A percentile compares a stretch with the other conserved stretches of the same genome.
Evolutionary conservation across 2,888 invertebrate genomes (phyloP).

Genomic region (Drosophila ustulata): DNA sequence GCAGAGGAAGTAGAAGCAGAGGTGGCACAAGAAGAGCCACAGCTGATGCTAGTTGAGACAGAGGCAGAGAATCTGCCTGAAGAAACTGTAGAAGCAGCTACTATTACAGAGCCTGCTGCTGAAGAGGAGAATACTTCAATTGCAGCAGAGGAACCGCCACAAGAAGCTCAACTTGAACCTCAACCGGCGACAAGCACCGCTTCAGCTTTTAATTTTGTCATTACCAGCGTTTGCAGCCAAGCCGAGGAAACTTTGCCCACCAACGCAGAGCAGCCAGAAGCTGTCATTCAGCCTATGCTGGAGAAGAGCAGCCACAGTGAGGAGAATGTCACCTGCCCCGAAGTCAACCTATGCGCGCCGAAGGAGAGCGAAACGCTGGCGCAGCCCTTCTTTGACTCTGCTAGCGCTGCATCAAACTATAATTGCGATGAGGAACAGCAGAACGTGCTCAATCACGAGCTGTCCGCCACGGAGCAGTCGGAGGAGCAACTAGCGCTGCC

Average conservation of each 20-base stretch:
- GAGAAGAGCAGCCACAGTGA: slow-evolving; percentile 6
- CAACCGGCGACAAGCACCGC: slow-evolving; percentile 1
- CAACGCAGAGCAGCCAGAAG: background rate
- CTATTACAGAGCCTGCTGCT: background rate
- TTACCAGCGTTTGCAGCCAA: slow-evolving; percentile 75
- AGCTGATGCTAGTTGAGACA: background rate
- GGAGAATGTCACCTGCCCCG: slow-evolving; percentile 18
- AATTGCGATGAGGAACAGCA: slow-evolving; percentile 73
- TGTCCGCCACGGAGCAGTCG: slow-evolving; percentile 31
- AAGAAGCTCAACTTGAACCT: slow-evolving; percentile 2
- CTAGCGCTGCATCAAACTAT: slow-evolving; percentile 8
- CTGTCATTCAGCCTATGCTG: background rate
- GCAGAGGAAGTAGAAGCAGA: background rate
- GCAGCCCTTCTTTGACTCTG: slow-evolving; percentile 36
- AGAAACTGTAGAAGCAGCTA: background rate
- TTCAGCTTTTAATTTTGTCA: slow-evolving; percentile 61
- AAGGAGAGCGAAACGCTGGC: slow-evolving; percentile 64
- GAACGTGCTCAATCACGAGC: slow-evolving; percentile 74
- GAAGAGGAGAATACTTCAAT: background rate
- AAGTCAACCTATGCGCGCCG: slow-evolving; percentile 31
- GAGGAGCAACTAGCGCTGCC: slow-evolving; percentile 6
- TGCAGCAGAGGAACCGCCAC: background rate
- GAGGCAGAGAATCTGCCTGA: background rate
- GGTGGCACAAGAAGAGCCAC: background rate
- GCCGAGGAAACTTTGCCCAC: slow-evolving; percentile 17